phyloP scores from a whole-genome alignment of 1,140 invertebrate genomes.

The Hycleus phaleratus region DNA sequence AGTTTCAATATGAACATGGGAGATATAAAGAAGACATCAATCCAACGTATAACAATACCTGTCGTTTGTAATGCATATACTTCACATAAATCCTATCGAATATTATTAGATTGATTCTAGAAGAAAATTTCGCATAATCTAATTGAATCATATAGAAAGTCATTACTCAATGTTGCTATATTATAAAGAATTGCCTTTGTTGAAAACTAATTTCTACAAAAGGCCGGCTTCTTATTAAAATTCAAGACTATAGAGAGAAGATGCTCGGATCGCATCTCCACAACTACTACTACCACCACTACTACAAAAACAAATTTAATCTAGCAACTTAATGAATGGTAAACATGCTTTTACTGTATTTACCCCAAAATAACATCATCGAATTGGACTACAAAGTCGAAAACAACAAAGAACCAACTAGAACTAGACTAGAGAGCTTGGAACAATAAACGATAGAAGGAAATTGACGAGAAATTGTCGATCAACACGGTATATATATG shows the following conservation, averaged over 20 bases:
- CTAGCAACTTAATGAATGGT: constrained; percentile 10
- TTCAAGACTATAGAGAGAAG: neutral
- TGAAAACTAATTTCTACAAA: too few species aligned
- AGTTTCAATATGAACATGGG: constrained; percentile 11
- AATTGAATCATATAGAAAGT: neutral
- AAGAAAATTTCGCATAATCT: neutral
- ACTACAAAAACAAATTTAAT: constrained; percentile 6
- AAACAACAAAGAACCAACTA: too few species aligned
- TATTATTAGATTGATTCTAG: neutral
- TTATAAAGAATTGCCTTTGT: too few species aligned
- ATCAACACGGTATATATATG: too few species aligned
- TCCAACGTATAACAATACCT: neutral
- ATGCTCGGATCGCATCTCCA: constrained; percentile 6
- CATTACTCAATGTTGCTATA: neutral
- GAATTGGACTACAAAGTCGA: too few species aligned
- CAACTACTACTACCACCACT: too few species aligned
- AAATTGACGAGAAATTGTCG: too few species aligned
- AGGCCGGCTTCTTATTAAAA: neutral
- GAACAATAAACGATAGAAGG: too few species aligned
- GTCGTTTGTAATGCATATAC: neutral
- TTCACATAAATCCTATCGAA: neutral
- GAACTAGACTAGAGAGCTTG: too few species aligned
- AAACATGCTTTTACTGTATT: constrained; percentile 7
- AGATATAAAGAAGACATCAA: constrained; percentile 11
- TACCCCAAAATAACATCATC: neutral